Conservation (phyloP, 2,113 vertebrate genomes). For the Strix aluco region DNA sequence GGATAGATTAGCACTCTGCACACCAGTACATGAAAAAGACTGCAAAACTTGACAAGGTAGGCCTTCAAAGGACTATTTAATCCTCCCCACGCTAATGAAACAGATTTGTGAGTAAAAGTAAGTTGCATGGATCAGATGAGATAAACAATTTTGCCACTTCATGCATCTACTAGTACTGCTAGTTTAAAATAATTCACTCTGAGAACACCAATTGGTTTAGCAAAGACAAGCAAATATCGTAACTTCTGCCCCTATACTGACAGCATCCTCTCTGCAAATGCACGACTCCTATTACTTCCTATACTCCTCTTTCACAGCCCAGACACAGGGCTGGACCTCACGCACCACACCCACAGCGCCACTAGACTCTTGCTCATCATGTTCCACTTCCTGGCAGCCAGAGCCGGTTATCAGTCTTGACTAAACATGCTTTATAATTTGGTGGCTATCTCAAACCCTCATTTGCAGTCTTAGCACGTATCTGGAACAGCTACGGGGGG, state of each 20-base stretch:
- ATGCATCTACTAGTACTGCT: neutral
- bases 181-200: neutral
- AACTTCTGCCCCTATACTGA: neutral
- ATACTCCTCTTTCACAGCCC: neutral
- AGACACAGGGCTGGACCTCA: neutral
- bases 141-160: neutral
- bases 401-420: neutral
- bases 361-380: conserved; percentile 22
- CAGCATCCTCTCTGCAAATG: neutral
- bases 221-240: neutral
- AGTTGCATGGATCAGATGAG: neutral
- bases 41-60: neutral
- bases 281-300: neutral
- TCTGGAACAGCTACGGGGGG: neutral
- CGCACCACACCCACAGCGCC: neutral
- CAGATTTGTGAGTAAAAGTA: neutral
- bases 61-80: conserved; percentile 12
- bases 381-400: conserved; percentile 25
- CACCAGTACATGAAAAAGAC: neutral
- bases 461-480: neutral
- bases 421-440: neutral
- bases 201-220: neutral
- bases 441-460: neutral
- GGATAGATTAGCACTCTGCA: neutral
- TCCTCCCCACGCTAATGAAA: neutral